Percentiles rank a stretch among this genome's conserved stretches.
phyloP scores from a whole-genome alignment of 2,113 vertebrate genomes.

The Lepisosteus osseus region DNA sequence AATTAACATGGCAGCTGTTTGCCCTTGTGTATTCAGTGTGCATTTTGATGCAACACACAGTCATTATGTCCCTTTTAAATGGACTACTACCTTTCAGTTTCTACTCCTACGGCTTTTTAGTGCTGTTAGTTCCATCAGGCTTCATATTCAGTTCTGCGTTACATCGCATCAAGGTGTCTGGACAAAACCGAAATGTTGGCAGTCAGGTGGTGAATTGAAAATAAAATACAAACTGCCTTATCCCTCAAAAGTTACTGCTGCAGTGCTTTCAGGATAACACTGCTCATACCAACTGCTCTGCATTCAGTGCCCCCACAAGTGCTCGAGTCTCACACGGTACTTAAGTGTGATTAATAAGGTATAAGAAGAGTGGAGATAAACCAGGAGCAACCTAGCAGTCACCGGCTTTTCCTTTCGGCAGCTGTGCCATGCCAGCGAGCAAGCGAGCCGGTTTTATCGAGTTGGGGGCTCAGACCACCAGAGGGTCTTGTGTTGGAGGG shows the following conservation, averaged over 20 bases:
- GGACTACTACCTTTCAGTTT: no score
- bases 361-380: constrained; percentile 64
- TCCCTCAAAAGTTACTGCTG: constrained; percentile 45
- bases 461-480: constrained; percentile 68
- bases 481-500: constrained; percentile 71
- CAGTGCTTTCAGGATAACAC: constrained; percentile 54
- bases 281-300: constrained; percentile 43
- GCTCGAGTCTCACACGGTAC: constrained; percentile 63
- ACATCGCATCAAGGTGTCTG: not conserved
- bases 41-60: not conserved
- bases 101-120: no score
- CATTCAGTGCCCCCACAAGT: constrained; percentile 53
- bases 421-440: constrained; percentile 47
- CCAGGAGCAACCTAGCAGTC: constrained; percentile 61
- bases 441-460: constrained; percentile 62
- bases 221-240: constrained; percentile 27
- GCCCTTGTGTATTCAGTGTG: constrained; percentile 9
- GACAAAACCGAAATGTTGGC: not conserved
- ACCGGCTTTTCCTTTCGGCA: constrained; percentile 49
- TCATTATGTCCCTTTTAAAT: no score
- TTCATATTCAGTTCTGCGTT: not conserved
- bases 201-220: constrained; percentile 22
- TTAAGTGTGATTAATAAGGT: constrained; percentile 75
- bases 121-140: no score
- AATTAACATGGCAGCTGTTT: no score